Base-by-base conservation (phyloP, 2,113 vertebrate genomes). In the cat (Felis catus) region DNA sequence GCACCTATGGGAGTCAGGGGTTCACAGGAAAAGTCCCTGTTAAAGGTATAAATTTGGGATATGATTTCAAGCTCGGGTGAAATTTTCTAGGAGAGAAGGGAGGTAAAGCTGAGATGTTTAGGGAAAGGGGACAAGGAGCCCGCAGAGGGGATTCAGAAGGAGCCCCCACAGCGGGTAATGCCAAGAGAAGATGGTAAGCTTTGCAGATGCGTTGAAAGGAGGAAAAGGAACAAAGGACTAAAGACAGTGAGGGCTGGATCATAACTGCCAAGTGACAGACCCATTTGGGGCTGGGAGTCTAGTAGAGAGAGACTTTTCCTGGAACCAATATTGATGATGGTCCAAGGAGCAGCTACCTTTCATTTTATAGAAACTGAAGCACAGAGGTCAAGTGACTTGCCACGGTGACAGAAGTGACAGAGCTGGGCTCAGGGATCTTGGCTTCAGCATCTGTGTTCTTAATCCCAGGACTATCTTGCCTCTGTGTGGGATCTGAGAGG, bases 141-240 rank as follows among this genome's bases (percentile, higher is more conserved):
- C 18, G 27, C 4, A 27, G 11, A 33, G 19, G 27, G 73, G 33
- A 58, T 13, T 51, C 10, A 65, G 63, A 71, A 79, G 63, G 19
- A 61, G 1, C 0, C 15, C 12, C n/a, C 33, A 65, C 0, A 0
- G 39, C 5, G 31, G 18, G 10, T 13, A 25, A 48, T 48, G 4
- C n/a, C 25, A 4, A 27, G n/a, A 53, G 71, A 71, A 68, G 48
- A 61, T 21, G 36, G 53, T 81, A 80, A 71, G 45, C 19, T 93
- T 68, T 21, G 16, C 7, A 31, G 23, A 45, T 89, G 18, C 58
- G 4, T 48, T 39, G 27, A 53, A 33, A 86, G 74, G 31, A 87
- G n/a, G 15, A 41, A 29, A 78, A 33, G 16, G 27, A 78, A 2
- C 13, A 51, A 25, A 81, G 10, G 78, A 31, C 48, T 11, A 29